Evolutionary conservation across 2,888 invertebrate genomes (phyloP).

Genomic region (Noctua pronuba): DNA sequence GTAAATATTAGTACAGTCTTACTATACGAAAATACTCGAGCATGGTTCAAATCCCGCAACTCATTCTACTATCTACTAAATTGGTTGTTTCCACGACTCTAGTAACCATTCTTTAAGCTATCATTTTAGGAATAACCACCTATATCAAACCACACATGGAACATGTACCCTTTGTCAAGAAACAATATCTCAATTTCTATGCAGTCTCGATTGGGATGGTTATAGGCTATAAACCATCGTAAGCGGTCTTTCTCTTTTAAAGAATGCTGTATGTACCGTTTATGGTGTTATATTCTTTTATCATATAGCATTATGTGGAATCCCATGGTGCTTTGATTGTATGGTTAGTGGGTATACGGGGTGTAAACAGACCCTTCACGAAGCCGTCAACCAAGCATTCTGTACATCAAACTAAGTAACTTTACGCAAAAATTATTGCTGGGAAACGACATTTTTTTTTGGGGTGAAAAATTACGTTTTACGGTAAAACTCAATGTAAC

Average conservation of each 20-base stretch:
- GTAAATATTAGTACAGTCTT: no score
- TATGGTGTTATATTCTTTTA: not conserved
- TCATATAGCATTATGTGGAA: not conserved
- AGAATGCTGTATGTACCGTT: not conserved
- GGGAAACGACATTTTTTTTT: no score
- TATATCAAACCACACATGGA: not conserved
- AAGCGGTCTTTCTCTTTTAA: not conserved
- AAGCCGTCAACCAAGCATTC: no score
- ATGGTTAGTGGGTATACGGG: not conserved
- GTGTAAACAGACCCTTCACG: no score
- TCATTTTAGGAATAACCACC: not conserved
- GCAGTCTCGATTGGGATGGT: conserved; percentile 2
- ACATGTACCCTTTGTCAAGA: not conserved
- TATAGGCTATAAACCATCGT: conserved; percentile 18
- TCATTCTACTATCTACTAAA: not conserved
- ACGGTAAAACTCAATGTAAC: no score
- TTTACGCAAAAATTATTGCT: no score
- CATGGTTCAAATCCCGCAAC: not conserved
- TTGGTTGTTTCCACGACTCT: not conserved
- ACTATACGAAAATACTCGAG: no score
- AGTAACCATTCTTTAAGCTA: not conserved
- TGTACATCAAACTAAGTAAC: no score
- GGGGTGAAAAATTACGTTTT: no score
- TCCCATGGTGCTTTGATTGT: not conserved
- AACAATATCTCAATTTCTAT: conserved; percentile 19